Base-by-base conservation (phyloP, 2,113 vertebrate species). In the Craseonycteris thonglongyai region DNA sequence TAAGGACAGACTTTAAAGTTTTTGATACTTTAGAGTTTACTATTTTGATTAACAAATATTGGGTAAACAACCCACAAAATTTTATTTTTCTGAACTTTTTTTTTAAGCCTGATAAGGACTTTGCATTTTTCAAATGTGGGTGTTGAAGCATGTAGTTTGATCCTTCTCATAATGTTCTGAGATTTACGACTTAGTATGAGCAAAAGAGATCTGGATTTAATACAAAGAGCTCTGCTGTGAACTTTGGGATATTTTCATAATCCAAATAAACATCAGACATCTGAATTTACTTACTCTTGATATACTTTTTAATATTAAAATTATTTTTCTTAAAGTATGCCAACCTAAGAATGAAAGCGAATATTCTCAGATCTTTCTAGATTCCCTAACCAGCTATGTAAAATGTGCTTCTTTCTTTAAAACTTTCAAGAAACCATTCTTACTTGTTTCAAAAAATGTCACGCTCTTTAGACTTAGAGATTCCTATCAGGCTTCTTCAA, bases 401-500 rank as follows among this genome's bases (percentile, higher is more conserved):
- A 71, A 65, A 47, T 22, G 2, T 19, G 26, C 9, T 84, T 54
- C 59, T 30, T 54, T 22, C 78, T 59, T 40, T 35, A 26, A 3
- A 47, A 19, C 24, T 33, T 72, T 69, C 40, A 38, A 21, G 16
- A 38, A 87, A 22, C 7, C 30, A 19, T 22, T 78, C 49, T 22
- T 13, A 7, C 11, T n/a, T 65, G 15, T 28, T 10, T 35, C n/a
- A 54, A 22, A 42, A 40, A 35, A 21, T 4, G 0, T 19, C 21
- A 49, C 0, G 5, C 42, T 30, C n/a, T 19, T 26, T 28, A 30
- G 38, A 4, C 35, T 26, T 28, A 3, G 16, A 2, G 18, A 51
- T 49, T 58, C 11, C 1, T 7, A 5, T n/a, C 8, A 35, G 40
- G 7, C 13, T 63, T 47, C 21, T 45, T 45, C 1, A 6, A 21